phyloP scores from a whole-genome alignment of 1,140 invertebrate species.

The Bombus polaris region DNA sequence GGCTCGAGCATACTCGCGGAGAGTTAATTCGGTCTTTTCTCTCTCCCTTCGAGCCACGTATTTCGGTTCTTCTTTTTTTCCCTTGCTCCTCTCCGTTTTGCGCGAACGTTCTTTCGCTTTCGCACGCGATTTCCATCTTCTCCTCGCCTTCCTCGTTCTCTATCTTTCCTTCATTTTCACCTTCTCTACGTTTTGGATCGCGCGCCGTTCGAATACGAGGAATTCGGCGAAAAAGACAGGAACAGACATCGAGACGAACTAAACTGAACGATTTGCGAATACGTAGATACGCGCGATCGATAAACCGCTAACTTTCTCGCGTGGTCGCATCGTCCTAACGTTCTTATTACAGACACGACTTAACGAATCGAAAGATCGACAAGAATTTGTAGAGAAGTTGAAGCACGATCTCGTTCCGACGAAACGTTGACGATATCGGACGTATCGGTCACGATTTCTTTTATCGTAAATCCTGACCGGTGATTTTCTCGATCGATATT shows the following conservation, averaged over 20 bases:
- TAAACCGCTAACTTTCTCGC: too few relatives aligned
- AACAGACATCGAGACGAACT: background rate
- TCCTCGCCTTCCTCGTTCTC: background rate
- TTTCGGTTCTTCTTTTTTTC: slow-evolving; percentile 20
- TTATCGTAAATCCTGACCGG: background rate
- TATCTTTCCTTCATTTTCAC: background rate
- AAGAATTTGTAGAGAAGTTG: background rate
- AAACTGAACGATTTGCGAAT: too few relatives aligned
- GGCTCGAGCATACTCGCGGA: slow-evolving; percentile 44
- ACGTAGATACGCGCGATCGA: background rate
- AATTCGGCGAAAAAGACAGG: background rate
- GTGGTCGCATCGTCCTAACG: too few relatives aligned
- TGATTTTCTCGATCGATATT: background rate
- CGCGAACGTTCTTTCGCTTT: slow-evolving; percentile 12
- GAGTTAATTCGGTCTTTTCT: slow-evolving; percentile 77
- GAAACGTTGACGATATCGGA: background rate
- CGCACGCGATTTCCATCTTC: background rate
- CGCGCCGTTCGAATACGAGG: background rate
- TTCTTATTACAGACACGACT: too few relatives aligned
- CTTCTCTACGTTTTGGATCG: background rate
- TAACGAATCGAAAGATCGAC: too few relatives aligned
- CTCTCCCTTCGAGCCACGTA: slow-evolving; percentile 44
- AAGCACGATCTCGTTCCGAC: background rate
- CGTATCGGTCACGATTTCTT: background rate
- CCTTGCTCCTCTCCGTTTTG: slow-evolving; percentile 20